Conservation (phyloP, 2,888 invertebrate species). For the Ceraclea dissimilis region DNA sequence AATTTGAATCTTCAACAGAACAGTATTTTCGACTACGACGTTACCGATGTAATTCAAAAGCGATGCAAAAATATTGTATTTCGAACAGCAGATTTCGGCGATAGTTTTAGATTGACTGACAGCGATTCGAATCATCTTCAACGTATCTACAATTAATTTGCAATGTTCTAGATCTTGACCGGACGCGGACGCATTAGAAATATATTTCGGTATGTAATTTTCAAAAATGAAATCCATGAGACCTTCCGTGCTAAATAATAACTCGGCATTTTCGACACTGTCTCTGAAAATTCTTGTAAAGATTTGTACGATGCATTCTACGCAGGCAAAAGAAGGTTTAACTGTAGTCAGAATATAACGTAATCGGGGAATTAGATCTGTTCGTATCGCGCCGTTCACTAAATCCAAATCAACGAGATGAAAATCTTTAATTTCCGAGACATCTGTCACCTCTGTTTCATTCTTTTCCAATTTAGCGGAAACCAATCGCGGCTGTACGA, state of each 20-base stretch:
- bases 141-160: conserved; percentile 59
- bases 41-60: conserved; percentile 50
- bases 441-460: conserved; percentile 48
- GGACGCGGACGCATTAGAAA: conserved; percentile 1
- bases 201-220: conserved; percentile 49
- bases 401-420: conserved; percentile 80
- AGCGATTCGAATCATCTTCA: conserved; percentile 68
- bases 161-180: conserved; percentile 29
- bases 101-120: conserved; percentile 53
- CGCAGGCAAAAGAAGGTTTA: conserved; percentile 62
- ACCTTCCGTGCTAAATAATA: conserved; percentile 55
- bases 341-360: conserved; percentile 69
- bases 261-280: conserved; percentile 57
- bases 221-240: conserved; percentile 54
- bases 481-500: conserved; percentile 53
- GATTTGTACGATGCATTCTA: conserved; percentile 69
- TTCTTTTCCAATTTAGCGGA: conserved; percentile 47
- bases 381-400: conserved; percentile 62
- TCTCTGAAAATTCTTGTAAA: conserved; percentile 72
- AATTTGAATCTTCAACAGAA: conserved; percentile 53
- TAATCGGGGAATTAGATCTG: conserved; percentile 65
- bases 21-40: conserved; percentile 44
- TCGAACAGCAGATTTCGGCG: conserved; percentile 45
- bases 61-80: conserved; percentile 48
- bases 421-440: conserved; percentile 70